Evolutionary conservation across 2,797 vertebrate species (phyloP), one percentile per base, ranked within the genome.

Genomic region (Ambastaia sidthimunki): DNA sequence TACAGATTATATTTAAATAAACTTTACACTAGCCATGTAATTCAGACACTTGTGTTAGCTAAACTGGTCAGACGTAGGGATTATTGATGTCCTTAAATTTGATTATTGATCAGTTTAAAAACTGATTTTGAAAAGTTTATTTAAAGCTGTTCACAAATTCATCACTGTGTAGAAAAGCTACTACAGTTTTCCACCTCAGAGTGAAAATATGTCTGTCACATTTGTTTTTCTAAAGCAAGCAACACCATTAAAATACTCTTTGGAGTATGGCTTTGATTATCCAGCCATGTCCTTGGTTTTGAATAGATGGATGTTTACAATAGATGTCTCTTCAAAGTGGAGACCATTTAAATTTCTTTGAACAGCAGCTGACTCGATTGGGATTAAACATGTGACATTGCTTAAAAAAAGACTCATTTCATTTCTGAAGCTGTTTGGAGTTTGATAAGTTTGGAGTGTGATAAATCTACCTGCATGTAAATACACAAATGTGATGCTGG

Each of bases 381-480:
- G 60, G 60, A 73, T 73, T 73, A 80, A 80, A 66, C 50, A 63
- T 50, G n/a, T 80, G 69, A 59, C n/a, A 44, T 55, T 73, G 70
- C n/a, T 54, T 48, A 47, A 69, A 80, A 28, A 79, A 63, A 66
- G 62, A 23, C 70, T 80, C 18, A 48, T 80, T 80, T 23, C 3
- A 48, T 73, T 73, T 67, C 50, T 66, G 37, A 67, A 67, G 70
- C 70, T 48, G 34, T 73, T 80, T 41, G 62, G 76, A 50, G 55
- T 62, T 60, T 73, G 60, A 72, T n/a, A n/a, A n/a, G 34, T 73
- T 80, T 41, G 62, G 76, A 50, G 55, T 62, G 48, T 73, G 60
- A 72, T 65, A 59, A 67, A 72, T 72, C 60, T 66, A 72, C 78
- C 34, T 71, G 47, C 31, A 52, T 71, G 55, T 62, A 78, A 71